These are phyloP conservation scores for Platyrinchus mystaceus DNA, from an alignment of 2,797 vertebrate species.

Conservation along the genomic window DNA sequence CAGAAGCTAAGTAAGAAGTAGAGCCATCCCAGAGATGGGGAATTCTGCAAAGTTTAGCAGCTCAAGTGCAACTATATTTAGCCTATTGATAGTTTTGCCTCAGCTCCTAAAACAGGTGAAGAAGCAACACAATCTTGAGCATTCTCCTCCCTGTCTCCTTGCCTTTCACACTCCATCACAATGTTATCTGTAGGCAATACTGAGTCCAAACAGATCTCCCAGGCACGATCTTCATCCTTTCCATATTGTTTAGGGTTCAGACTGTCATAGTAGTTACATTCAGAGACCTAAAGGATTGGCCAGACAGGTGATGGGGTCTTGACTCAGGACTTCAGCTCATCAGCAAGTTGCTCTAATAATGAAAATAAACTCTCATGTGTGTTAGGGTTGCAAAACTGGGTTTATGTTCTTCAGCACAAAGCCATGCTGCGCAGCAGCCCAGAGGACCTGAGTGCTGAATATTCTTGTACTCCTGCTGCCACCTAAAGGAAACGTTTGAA, in stretches of 20 bases:
- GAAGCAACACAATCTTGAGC: neutral
- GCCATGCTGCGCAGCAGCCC: accelerated
- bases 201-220: neutral
- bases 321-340: neutral
- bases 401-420: neutral
- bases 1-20: neutral
- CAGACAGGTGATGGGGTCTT: neutral
- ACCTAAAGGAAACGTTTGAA: conserved; percentile 49
- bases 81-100: neutral
- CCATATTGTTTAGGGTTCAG: neutral
- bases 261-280: neutral
- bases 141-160: neutral
- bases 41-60: neutral
- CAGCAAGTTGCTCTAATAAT: neutral
- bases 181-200: neutral
- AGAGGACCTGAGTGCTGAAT: neutral
- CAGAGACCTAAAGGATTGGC: neutral
- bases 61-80: neutral
- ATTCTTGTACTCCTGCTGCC: conserved; percentile 67
- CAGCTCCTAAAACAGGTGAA: neutral
- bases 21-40: neutral
- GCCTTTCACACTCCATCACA: neutral
- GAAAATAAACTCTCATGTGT: neutral
- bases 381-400: neutral
- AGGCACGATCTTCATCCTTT: neutral